Evolutionary conservation across 2,797 vertebrate genomes (phyloP).

Genomic region (Sebastes nivosus): DNA sequence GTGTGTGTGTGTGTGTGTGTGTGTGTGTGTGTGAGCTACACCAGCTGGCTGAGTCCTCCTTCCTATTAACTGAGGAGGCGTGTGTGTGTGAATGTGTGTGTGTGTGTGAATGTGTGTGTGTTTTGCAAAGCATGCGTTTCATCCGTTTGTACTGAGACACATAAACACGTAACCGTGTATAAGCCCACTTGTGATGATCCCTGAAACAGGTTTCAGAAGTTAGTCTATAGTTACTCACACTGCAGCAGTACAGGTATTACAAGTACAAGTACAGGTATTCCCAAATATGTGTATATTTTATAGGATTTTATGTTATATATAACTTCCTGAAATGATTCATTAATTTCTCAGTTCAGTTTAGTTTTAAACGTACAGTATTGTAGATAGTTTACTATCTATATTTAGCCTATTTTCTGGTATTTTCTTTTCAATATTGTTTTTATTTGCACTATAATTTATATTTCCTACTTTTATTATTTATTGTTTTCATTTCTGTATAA

Average conservation of each 20-base stretch:
- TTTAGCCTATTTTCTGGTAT: no score
- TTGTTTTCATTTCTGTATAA: no score
- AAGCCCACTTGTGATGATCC: neutral
- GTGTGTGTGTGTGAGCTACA: no score
- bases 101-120: neutral
- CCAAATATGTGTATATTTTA: neutral
- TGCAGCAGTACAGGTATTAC: neutral
- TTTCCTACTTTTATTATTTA: no score
- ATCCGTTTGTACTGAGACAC: constrained; percentile 13
- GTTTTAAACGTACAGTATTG: neutral
- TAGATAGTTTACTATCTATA: no score
- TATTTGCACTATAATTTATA: no score
- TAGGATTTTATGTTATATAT: no score
- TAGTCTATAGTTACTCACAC: neutral
- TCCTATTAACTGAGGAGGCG: constrained; percentile 54
- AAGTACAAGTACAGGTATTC: neutral
- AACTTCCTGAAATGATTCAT: no score
- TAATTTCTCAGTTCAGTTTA: no score
- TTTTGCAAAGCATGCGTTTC: constrained; percentile 8
- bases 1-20: no score
- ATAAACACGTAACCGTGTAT: neutral
- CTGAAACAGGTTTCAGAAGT: neutral
- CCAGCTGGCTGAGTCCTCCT: constrained; percentile 64
- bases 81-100: constrained; percentile 24
- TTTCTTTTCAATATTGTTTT: no score